Evolutionary conservation across 2,888 invertebrate species (phyloP).

Genomic region (Phrixothrix hirtus): DNA sequence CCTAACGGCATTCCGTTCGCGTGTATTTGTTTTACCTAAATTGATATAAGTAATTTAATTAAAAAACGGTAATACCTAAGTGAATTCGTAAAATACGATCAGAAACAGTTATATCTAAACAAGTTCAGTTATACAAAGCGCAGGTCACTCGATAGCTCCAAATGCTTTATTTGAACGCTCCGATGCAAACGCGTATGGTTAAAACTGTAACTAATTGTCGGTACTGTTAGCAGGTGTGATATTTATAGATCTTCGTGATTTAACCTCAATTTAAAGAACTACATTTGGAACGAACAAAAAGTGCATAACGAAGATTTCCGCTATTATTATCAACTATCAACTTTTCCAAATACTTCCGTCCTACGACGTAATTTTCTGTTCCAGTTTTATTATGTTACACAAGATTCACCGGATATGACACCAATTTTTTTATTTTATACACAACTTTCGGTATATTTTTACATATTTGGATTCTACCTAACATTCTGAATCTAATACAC

Average conservation of each 20-base stretch:
- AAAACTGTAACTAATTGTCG: conserved; percentile 11
- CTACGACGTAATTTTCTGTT: no score
- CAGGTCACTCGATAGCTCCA: background rate
- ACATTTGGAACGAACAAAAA: conserved; percentile 4
- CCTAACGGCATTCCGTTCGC: conserved; percentile 11
- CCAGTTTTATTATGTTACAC: no score
- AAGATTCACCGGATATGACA: no score
- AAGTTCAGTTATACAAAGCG: background rate
- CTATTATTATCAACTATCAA: background rate
- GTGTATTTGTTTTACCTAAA: background rate
- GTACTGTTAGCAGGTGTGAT: conserved; percentile 11
- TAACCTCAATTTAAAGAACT: conserved; percentile 9
- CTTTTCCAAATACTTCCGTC: no score
- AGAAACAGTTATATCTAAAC: background rate
- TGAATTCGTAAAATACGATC: background rate
- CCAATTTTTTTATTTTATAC: no score
- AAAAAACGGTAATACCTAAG: background rate
- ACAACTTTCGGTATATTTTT: no score
- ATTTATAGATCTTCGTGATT: background rate
- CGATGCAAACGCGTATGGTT: conserved; percentile 4
- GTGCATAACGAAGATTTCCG: conserved; percentile 1
- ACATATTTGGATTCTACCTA: no score
- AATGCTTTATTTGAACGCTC: conserved; percentile 10
- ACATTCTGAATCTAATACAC: no score
- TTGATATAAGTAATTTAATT: background rate